Evolutionary conservation across 2,113 vertebrate species (phyloP).

Genomic region (Notarius lentiginosus): DNA sequence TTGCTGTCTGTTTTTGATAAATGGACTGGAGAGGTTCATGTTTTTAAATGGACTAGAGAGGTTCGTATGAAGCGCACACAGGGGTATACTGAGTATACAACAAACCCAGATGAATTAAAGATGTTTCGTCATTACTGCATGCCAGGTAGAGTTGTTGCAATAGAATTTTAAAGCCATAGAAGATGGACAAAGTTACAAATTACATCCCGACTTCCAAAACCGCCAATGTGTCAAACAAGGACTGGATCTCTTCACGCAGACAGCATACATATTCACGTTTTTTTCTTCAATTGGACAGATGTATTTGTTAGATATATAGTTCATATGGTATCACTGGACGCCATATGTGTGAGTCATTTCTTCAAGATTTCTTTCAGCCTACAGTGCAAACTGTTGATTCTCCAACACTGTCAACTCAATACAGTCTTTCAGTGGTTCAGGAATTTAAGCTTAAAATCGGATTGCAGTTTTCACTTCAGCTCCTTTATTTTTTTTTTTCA

Average conservation of each 20-base stretch:
- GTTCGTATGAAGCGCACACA: not conserved
- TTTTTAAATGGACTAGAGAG: not conserved
- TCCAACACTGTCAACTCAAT: slow-evolving; percentile 45
- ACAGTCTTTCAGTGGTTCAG: not conserved
- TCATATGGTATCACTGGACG: not conserved
- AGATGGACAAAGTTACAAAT: slow-evolving; percentile 29
- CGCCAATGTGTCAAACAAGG: not conserved
- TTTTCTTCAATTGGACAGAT: not conserved
- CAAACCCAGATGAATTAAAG: slow-evolving; percentile 35
- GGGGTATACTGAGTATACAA: slow-evolving; percentile 35
- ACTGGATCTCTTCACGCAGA: not conserved
- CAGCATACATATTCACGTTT: not conserved
- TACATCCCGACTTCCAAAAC: not conserved
- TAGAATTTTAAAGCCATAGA: slow-evolving; percentile 56
- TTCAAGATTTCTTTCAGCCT: not conserved
- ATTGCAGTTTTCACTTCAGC: not conserved
- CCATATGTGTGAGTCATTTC: not conserved
- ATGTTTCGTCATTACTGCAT: slow-evolving; percentile 46
- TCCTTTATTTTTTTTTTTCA: no score
- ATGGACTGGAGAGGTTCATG: not conserved
- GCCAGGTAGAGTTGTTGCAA: slow-evolving; percentile 36
- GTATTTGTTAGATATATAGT: not conserved
- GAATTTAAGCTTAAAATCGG: not conserved
- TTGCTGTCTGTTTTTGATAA: slow-evolving; percentile 1
- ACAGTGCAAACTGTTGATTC: not conserved